A percentile compares a stretch with the other conserved stretches of the same genome.
These are phyloP conservation scores for Oegoconia quadripuncta DNA, from an alignment of 2,888 invertebrate species.

Conservation along the genomic window DNA sequence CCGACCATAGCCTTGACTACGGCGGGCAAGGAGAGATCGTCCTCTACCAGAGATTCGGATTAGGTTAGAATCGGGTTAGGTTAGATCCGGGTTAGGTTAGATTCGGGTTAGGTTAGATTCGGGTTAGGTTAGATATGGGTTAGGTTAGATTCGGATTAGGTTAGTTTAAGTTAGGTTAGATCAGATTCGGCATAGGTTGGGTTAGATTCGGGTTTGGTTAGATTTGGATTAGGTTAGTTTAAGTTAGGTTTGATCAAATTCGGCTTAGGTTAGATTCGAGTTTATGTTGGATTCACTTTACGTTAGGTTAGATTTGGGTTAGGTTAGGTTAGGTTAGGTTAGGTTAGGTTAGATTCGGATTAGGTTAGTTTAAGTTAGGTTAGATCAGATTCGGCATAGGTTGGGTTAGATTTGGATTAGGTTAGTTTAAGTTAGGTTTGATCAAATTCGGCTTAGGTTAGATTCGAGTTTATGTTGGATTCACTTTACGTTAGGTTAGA, in stretches of 20 bases:
- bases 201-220: too few species aligned
- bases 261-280: conserved; percentile 19
- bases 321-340: conserved; percentile 23
- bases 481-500: too few species aligned
- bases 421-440: conserved; percentile 6
- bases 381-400: conserved; percentile 8
- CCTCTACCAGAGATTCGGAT: too few species aligned
- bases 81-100: conserved; percentile 20
- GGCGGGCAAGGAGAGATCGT: too few species aligned
- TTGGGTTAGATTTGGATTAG: conserved; percentile 8
- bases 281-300: too few species aligned
- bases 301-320: too few species aligned
- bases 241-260: conserved; percentile 18
- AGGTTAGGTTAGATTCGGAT: not conserved
- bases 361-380: conserved; percentile 8
- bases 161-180: conserved; percentile 25
- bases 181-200: conserved; percentile 24
- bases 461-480: too few species aligned
- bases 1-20: too few species aligned
- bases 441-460: too few species aligned
- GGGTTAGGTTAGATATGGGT: conserved; percentile 22
- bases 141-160: conserved; percentile 19
- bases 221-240: conserved; percentile 17
- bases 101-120: conserved; percentile 23
- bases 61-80: conserved; percentile 20